A percentile compares a stretch with the other conserved stretches of the same genome.
phyloP scores from a whole-genome alignment of 2,888 invertebrate species.

The Hermaeophaga mercurialis region DNA sequence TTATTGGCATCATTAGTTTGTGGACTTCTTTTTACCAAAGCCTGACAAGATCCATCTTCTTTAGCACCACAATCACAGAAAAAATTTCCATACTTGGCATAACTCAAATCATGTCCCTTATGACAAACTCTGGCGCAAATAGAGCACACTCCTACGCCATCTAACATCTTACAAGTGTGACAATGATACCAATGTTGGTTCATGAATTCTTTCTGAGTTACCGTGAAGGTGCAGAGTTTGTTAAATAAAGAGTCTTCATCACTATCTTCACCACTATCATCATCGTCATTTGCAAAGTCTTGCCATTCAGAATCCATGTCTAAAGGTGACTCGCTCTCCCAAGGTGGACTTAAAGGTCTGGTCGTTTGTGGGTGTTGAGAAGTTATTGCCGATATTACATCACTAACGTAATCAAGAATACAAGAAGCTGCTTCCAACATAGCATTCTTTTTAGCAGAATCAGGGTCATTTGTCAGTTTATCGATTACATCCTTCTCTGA shows the following conservation, averaged over 20 bases:
- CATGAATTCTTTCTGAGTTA: slow-evolving; percentile 94
- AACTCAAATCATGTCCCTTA: slow-evolving; percentile 93
- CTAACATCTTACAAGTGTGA: slow-evolving; percentile 98
- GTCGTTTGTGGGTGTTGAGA: slow-evolving; percentile 26
- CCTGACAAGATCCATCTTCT: slow-evolving; percentile 80
- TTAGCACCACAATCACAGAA: slow-evolving; percentile 99
- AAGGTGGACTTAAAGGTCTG: slow-evolving; percentile 70
- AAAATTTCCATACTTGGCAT: slow-evolving; percentile 98
- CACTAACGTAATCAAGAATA: slow-evolving; percentile 82
- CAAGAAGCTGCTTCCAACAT: slow-evolving; percentile 81
- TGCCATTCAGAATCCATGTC: slow-evolving; percentile 84
- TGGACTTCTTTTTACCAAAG: slow-evolving; percentile 66
- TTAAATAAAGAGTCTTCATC: slow-evolving; percentile 89
- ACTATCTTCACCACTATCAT: slow-evolving; percentile 94
- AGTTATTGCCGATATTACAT: slow-evolving; percentile 67
- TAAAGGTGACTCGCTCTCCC: slow-evolving; percentile 78
- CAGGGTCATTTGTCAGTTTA: slow-evolving; percentile 60
- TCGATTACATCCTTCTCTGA: slow-evolving; percentile 64
- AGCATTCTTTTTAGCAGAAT: slow-evolving; percentile 57
- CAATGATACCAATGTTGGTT: slow-evolving; percentile 99
- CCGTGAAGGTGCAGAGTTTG: slow-evolving; percentile 94
- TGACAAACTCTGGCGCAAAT: slow-evolving; percentile 98
- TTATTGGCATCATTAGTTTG: slow-evolving; percentile 51
- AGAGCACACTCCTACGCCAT: slow-evolving; percentile 97
- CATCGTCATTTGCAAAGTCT: slow-evolving; percentile 88